Evolutionary conservation across 1,140 invertebrate species (phyloP), one percentile per base, ranked within the genome.

Genomic region (Camponotus vicinus): DNA sequence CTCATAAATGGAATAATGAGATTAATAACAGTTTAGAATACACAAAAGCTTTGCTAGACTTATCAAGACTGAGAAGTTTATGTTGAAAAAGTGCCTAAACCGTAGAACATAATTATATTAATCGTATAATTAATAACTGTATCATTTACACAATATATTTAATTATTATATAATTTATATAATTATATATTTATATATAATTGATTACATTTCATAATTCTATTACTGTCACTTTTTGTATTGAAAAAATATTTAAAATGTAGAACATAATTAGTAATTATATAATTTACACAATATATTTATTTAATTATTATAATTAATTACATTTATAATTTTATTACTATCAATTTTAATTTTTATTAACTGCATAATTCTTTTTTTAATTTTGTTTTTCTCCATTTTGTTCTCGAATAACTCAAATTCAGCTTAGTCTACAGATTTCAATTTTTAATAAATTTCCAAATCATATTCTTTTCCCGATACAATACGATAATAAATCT

Each of bases 401-500:
- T 57, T 76, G 8, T 9, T 63, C 15, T 63, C 11, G 5, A 78
- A 78, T 49, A 49, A 63, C 40, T 45, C 7, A 11, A 45, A 45
- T 34, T 64, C 18, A 45, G 37, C 18, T 45, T 64, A 45, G 32
- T 34, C 8, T 2, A 4, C 18, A 34, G 9, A 37, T 69, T 80
- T 55, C 37, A 18, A 9, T 2, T 55, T 69, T 32, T 18, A 34
- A 78, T 67, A 18, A 52, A 9, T 45, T 64, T 18, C 66, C 42
- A 18, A 8, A 27, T 13, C 5, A 21, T 91, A 90, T 88, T 55
- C 59, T 40, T 6, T 52, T 15, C 27, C 27, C 13, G 55, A 83
- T 73, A 18, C 6, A 55, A 70, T 42, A 61, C 32, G 37, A n/a
- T 82, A 55, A 76, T 15, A 85, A 90, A 18, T 37, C 77, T 69